Base-by-base conservation (phyloP, 2,113 vertebrate genomes). In the Hippocampus abdominalis region DNA sequence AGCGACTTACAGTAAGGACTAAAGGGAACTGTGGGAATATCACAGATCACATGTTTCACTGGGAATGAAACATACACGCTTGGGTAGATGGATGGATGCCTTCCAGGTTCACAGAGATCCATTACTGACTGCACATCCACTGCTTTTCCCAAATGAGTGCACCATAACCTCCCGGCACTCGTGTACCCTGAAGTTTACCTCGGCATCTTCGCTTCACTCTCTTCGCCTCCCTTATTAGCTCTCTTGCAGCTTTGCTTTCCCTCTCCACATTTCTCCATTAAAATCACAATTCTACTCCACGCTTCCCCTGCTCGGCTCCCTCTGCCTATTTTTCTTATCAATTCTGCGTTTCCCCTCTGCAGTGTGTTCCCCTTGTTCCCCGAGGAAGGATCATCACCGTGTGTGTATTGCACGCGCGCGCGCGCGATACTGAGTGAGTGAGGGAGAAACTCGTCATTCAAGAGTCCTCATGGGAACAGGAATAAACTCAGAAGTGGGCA, bases 341-440 rank as follows among this genome's bases (percentile, higher is more conserved):
- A 69, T 78, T 87, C 60, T 66, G 70, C 18, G 69, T 79, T 60
- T 69, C 75, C 79, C 75, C 71, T 83, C 67, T 75, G 59, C 71
- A 78, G 67, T 69, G 25, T 29, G 75, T 65, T 74, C 69, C 27
- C 46, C 62, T 57, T 54, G 57, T 67, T 63, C 82, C 78, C 70
- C 57, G 56, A 69, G 78, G 81, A 65, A 71, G 70, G 27, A 65
- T 73, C 73, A 67, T n/a, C 0, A n/a, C 69, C 48, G 4, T 16
- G 29, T 20, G 16, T 25, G 32, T 10, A 15, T 7, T 63, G 39
- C 40, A 48, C n/a, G 56, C 27, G 54, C 39, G 36, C n/a, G 39
- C n/a, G 56, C 27, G 54, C 39, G 36, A 18, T n/a, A 21, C 7
- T 15, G 23, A 12, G 64, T 23, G 61, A 11, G 23, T 27, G 12